Conservation (phyloP, 2,888 invertebrate genomes). For the Xestia sexstrigata region DNA sequence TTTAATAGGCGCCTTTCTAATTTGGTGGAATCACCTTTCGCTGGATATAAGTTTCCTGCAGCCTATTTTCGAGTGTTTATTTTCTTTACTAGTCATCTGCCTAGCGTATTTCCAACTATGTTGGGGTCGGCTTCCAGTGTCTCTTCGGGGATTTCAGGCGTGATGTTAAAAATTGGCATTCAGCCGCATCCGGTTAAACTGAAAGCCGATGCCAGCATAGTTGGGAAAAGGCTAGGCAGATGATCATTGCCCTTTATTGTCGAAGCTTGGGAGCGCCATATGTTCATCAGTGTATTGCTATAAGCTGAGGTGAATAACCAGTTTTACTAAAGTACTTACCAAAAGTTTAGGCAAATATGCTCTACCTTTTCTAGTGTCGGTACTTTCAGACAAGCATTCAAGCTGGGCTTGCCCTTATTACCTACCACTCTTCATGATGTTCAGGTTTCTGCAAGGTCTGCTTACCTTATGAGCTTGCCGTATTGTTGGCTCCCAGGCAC, state of each 20-base stretch:
- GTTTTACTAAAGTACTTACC: background rate
- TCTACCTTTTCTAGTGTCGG: background rate
- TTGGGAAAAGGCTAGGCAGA: too few species aligned
- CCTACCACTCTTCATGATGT: background rate
- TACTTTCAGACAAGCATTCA: background rate
- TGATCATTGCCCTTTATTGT: too few species aligned
- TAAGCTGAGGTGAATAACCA: too few species aligned
- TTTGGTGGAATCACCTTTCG: slow-evolving; percentile 42
- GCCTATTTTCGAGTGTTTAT: slow-evolving; percentile 24
- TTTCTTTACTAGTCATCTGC: background rate
- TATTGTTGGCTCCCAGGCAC: background rate
- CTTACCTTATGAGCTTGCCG: too few species aligned
- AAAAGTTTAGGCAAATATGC: background rate
- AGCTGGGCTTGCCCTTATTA: background rate
- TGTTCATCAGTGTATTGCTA: too few species aligned
- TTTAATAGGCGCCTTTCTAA: slow-evolving; percentile 58
- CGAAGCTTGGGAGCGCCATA: too few species aligned
- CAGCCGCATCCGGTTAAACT: too few species aligned
- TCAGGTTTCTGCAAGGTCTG: too few species aligned
- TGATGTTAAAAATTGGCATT: too few species aligned
- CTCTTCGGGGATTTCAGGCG: too few species aligned
- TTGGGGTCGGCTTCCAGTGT: too few species aligned
- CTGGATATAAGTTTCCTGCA: slow-evolving; percentile 22
- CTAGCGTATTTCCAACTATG: background rate
- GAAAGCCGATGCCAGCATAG: too few species aligned